phyloP scores from a whole-genome alignment of 2,888 invertebrate species.

The Formica aserva region DNA sequence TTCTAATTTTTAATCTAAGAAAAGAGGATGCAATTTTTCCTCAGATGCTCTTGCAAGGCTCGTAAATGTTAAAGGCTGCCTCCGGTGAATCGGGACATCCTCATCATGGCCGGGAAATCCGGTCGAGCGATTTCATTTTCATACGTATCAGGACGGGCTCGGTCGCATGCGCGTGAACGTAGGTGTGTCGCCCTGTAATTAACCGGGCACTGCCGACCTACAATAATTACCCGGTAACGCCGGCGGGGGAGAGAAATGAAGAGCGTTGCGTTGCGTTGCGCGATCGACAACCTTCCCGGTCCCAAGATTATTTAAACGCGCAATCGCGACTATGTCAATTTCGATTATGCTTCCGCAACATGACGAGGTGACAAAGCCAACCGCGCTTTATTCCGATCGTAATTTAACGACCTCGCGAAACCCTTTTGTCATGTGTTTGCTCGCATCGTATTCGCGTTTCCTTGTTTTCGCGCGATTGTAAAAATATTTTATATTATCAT shows the following conservation, averaged over 20 bases:
- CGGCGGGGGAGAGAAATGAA: neutral
- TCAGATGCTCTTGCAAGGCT: neutral
- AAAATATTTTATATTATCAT: slow-evolving; percentile 19
- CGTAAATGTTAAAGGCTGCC: neutral
- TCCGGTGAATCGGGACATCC: neutral
- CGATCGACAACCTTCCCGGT: slow-evolving; percentile 41
- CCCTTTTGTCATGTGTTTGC: neutral
- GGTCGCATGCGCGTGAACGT: slow-evolving; percentile 47
- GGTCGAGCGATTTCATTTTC: slow-evolving; percentile 23
- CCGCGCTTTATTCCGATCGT: slow-evolving; percentile 27
- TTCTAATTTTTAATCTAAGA: neutral
- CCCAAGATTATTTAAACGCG: slow-evolving; percentile 47
- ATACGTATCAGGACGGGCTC: slow-evolving; percentile 31
- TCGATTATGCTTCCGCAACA: slow-evolving; percentile 31
- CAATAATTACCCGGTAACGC: slow-evolving; percentile 49
- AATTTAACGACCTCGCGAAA: slow-evolving; percentile 42
- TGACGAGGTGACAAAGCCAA: slow-evolving; percentile 15
- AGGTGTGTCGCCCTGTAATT: slow-evolving; percentile 51
- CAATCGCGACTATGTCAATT: slow-evolving; percentile 46
- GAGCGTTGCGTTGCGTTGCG: slow-evolving; percentile 11
- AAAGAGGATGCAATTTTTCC: neutral
- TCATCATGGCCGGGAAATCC: neutral
- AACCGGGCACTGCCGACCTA: slow-evolving; percentile 55
- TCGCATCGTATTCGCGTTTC: neutral
- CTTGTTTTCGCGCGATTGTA: neutral